A percentile compares a stretch with the other conserved stretches of the same genome.
Evolutionary conservation across 2,888 invertebrate species (phyloP).

Genomic region (Drosophila dives): DNA sequence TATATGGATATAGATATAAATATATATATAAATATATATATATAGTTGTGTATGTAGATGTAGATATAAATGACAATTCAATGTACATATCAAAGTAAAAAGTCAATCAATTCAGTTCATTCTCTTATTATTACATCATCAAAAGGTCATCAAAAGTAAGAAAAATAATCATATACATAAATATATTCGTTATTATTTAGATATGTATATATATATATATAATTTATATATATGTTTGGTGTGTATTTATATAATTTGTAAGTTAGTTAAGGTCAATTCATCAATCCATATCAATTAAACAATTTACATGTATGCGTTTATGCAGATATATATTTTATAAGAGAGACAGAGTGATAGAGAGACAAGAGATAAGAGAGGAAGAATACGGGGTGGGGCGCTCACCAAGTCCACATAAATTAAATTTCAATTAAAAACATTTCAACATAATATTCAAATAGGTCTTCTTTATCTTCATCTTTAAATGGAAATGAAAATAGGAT

Average conservation of each 20-base stretch:
- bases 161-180: conserved; percentile 72
- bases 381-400: conserved; percentile 66
- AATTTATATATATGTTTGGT: conserved; percentile 18
- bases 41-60: conserved; percentile 41
- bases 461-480: background rate
- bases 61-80: conserved; percentile 61
- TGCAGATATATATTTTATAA: conserved; percentile 53
- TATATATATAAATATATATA: conserved; percentile 36
- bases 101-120: conserved; percentile 74
- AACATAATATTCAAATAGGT: background rate
- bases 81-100: conserved; percentile 74
- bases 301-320: conserved; percentile 75
- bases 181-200: conserved; percentile 58
- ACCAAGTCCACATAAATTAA: conserved; percentile 73
- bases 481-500: background rate
- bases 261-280: conserved; percentile 66
- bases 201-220: conserved; percentile 36
- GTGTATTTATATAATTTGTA: conserved; percentile 23
- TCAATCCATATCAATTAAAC: conserved; percentile 77
- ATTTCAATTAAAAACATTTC: conserved; percentile 28
- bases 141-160: conserved; percentile 76
- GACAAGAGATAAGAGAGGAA: conserved; percentile 57
- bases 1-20: conserved; percentile 40
- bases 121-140: conserved; percentile 76
- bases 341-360: conserved; percentile 47